A percentile compares a stretch with the other conserved stretches of the same genome.
Evolutionary conservation across 2,797 vertebrate species (phyloP).

Genomic region (Caiman crocodilus): DNA sequence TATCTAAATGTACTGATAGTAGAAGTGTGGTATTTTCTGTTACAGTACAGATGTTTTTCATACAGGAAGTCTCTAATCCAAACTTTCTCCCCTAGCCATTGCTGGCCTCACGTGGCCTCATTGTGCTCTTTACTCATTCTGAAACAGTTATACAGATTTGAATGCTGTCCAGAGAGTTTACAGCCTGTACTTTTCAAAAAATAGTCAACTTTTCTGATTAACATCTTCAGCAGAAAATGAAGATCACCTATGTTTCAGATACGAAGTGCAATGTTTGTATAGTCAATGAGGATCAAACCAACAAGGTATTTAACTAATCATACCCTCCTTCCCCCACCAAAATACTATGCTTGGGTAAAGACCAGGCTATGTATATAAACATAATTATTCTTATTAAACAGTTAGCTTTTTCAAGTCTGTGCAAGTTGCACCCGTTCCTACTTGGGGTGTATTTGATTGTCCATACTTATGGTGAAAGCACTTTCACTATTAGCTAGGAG

Average conservation of each 20-base stretch:
- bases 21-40: not conserved
- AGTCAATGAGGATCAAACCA: not conserved
- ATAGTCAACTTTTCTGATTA: not conserved
- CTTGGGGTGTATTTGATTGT: not conserved
- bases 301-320: not conserved
- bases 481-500: not conserved
- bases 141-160: constrained; percentile 52
- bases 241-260: not conserved
- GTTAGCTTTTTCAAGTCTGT: not conserved
- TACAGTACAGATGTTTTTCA: constrained; percentile 70
- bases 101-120: constrained; percentile 61
- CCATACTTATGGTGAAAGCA: not conserved
- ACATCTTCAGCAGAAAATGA: not conserved
- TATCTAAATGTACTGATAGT: not conserved
- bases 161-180: constrained; percentile 5
- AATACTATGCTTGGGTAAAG: not conserved
- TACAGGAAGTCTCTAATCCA: constrained; percentile 72
- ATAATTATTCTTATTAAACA: not conserved
- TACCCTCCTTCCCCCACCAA: not conserved
- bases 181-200: constrained; percentile 34
- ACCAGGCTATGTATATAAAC: rapidly evolving
- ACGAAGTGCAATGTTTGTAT: not conserved
- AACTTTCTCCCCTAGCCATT: constrained; percentile 42
- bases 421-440: not conserved
- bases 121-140: constrained; percentile 7